Base-by-base conservation (phyloP, 2,888 invertebrate genomes). In the Tetramorium bicarinatum region DNA sequence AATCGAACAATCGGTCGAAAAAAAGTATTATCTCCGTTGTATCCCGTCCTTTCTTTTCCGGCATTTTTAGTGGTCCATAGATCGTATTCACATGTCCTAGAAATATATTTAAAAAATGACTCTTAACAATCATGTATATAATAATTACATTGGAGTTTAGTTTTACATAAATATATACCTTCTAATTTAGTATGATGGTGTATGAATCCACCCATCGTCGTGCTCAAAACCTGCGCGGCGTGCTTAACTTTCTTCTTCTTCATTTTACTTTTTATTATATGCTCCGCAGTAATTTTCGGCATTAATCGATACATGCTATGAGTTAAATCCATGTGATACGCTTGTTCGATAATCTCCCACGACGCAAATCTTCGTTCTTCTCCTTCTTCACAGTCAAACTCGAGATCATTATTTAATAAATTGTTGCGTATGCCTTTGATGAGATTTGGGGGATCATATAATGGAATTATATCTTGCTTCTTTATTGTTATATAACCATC, bases 241-340 rank as follows among this genome's bases (percentile, higher is more conserved):
- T 79, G 49, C 21, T 82, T 82, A 6, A 82, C 66, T 62, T 54
- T 77, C 3, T 34, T 82, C 25, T 13, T 66, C 38, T 79, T 82
- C 9, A 82, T 8, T 66, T 79, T 77, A n/a, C 7, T 47, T 21
- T 47, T 77, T 77, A 54, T 77, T 66, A 79, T 18, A 13, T 82
- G 82, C 6, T 82, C 82, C 6, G 47, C 61, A n/a, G 82, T 82
- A 47, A 82, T 75, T 66, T 82, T 82, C 11, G 82, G 82, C 82
- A 82, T 82, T 25, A 82, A 64, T 56, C 82, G 44, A 72, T 80
- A 80, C 4, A 49, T 25, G 9, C 21, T 52, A 7, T 81, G 61
- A 62, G 79, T 76, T 11, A 81, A 34, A 15, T 83, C 83, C 81
- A 83, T 80, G 18, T 56, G 67, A 69, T 80, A 71, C 6, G 83